These are phyloP conservation scores for Lateolabrax maculatus DNA, from an alignment of 2,797 vertebrate genomes.

Conservation along the genomic window DNA sequence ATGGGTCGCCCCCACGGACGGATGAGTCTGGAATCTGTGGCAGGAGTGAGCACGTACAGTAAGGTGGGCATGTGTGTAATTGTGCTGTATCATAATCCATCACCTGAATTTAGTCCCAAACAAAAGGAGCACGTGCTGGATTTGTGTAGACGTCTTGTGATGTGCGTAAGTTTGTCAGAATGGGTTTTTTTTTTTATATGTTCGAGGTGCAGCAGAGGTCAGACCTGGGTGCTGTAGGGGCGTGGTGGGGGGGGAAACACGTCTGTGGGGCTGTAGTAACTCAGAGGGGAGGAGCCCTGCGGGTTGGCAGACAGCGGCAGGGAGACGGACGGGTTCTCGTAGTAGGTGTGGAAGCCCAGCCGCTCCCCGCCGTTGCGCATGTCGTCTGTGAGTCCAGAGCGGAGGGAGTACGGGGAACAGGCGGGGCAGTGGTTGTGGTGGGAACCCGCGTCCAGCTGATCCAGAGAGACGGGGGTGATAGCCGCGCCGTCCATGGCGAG, in stretches of 20 bases:
- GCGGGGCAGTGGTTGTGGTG: constrained; percentile 85
- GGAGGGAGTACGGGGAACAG: constrained; percentile 91
- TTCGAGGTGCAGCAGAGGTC: constrained; percentile 65
- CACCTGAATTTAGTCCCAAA: constrained; percentile 37
- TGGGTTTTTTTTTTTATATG: not conserved
- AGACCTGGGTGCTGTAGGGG: constrained; percentile 95
- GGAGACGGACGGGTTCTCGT: constrained; percentile 87
- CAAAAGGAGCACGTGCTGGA: constrained; percentile 21
- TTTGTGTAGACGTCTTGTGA: not conserved
- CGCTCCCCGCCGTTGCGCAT: constrained; percentile 92
- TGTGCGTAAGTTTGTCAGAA: not conserved
- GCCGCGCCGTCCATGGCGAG: constrained; percentile 87
- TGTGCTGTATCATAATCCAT: constrained; percentile 51
- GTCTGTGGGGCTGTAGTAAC: constrained; percentile 83
- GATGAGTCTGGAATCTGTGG: constrained; percentile 22
- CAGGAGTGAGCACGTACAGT: constrained; percentile 37
- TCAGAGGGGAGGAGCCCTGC: constrained; percentile 87
- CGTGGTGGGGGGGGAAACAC: constrained; percentile 86
- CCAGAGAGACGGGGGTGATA: constrained; percentile 78
- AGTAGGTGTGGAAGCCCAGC: constrained; percentile 89
- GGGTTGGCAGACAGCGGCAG: constrained; percentile 82
- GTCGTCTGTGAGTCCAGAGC: constrained; percentile 85
- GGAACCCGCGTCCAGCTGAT: constrained; percentile 70
- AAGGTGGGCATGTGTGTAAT: constrained; percentile 17
- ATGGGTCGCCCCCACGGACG: constrained; percentile 38